Conservation (phyloP, 2,113 vertebrate species). For the Nannospalax galili region DNA sequence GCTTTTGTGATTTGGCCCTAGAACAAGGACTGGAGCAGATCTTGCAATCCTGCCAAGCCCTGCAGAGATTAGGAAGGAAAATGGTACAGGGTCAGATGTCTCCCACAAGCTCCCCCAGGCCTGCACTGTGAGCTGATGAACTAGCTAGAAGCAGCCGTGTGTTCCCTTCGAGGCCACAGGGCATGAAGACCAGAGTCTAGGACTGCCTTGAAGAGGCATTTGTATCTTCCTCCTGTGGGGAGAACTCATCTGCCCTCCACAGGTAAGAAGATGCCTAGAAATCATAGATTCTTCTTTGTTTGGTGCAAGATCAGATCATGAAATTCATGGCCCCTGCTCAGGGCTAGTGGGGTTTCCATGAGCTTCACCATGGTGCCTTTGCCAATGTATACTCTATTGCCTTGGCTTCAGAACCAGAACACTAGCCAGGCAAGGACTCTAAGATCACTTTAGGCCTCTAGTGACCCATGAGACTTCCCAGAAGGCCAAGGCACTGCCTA, state of each 20-base stretch:
- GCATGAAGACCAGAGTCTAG: background rate
- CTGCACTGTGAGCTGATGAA: background rate
- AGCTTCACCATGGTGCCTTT: background rate
- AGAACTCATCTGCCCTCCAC: background rate
- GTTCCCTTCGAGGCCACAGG: background rate
- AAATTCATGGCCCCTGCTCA: no score
- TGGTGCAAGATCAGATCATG: background rate
- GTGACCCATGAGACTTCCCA: accelerated
- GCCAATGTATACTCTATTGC: background rate
- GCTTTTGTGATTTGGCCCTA: background rate
- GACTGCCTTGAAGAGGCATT: background rate
- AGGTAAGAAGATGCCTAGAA: background rate
- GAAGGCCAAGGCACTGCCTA: background rate
- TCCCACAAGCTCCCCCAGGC: background rate
- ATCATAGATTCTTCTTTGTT: background rate
- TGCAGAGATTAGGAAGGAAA: background rate
- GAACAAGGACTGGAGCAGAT: background rate
- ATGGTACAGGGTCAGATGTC: accelerated
- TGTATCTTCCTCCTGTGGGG: background rate
- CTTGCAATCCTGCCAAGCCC: background rate
- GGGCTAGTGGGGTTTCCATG: background rate
- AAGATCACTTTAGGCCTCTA: background rate
- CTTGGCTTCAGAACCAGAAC: background rate
- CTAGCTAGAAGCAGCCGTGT: background rate
- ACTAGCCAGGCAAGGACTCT: background rate